A percentile compares a stretch with the other conserved stretches of the same genome.
Conservation (phyloP, 2,888 invertebrate genomes). For the Euphydryas editha region DNA sequence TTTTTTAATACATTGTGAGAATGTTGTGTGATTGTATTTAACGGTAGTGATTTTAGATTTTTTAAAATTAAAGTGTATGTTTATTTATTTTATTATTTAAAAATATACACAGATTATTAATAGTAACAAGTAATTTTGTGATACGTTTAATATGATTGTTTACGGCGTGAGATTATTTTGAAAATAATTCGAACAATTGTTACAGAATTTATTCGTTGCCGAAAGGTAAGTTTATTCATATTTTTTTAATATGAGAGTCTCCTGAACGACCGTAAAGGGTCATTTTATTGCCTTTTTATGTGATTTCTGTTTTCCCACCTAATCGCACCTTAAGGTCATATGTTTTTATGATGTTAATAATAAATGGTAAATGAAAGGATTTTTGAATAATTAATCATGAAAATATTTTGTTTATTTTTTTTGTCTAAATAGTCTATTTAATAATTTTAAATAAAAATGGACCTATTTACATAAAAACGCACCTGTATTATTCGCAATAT, state of each 20-base stretch:
- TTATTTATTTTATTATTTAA: neutral
- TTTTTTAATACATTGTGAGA: neutral
- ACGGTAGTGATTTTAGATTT: neutral
- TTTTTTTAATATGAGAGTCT: slow-evolving; percentile 2
- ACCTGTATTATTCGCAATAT: too few relatives aligned
- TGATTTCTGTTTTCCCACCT: neutral
- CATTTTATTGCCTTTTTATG: slow-evolving; percentile 7
- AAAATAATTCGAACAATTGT: neutral
- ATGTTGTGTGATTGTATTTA: neutral
- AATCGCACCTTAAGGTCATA: neutral
- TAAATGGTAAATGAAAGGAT: too few relatives aligned
- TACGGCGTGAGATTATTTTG: slow-evolving; percentile 3
- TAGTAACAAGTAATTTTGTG: neutral
- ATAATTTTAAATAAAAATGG: too few relatives aligned
- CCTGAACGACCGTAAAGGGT: slow-evolving; percentile 2
- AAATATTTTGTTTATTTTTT: too few relatives aligned
- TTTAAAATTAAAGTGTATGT: neutral
- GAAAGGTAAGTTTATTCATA: slow-evolving; percentile 14
- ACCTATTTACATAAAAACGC: too few relatives aligned
- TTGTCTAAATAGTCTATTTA: too few relatives aligned
- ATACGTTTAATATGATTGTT: neutral
- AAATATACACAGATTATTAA: neutral
- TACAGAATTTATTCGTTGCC: slow-evolving; percentile 7
- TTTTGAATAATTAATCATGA: too few relatives aligned
- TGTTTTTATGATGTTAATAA: neutral